phyloP scores from a whole-genome alignment of 2,113 vertebrate species.

The Rynchops niger region DNA sequence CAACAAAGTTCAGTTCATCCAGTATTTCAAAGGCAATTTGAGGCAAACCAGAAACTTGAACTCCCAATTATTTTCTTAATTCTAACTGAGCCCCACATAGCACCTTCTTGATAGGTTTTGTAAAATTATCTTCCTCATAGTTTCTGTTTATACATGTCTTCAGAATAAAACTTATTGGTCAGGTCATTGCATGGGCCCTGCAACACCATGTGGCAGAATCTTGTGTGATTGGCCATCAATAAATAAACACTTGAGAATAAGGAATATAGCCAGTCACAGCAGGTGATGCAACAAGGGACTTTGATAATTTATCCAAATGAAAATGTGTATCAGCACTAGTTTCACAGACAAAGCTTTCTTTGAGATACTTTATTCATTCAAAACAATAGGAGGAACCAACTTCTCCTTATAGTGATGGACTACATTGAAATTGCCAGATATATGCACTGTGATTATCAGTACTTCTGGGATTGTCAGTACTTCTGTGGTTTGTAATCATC shows the following conservation, averaged over 20 bases:
- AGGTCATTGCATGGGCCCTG: neutral
- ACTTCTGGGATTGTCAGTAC: neutral
- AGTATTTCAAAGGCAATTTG: neutral
- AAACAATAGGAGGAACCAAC: neutral
- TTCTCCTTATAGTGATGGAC: neutral
- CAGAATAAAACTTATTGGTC: neutral
- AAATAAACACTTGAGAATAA: neutral
- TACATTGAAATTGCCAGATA: neutral
- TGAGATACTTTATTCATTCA: neutral
- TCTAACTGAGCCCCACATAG: neutral
- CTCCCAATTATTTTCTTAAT: neutral
- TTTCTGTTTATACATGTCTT: neutral
- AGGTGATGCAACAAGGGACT: neutral
- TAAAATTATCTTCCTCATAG: neutral
- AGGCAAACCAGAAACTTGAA: neutral
- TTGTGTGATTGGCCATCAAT: neutral
- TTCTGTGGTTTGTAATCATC: neutral
- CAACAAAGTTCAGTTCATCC: neutral
- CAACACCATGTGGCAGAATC: neutral
- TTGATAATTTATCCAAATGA: neutral
- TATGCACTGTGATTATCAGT: neutral
- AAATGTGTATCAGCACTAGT: neutral
- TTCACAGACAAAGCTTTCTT: neutral
- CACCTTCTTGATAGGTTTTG: neutral
- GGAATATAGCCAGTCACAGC: neutral